Evolutionary conservation across 2,888 invertebrate species (phyloP).

Genomic region (Platynereis dumerilii): DNA sequence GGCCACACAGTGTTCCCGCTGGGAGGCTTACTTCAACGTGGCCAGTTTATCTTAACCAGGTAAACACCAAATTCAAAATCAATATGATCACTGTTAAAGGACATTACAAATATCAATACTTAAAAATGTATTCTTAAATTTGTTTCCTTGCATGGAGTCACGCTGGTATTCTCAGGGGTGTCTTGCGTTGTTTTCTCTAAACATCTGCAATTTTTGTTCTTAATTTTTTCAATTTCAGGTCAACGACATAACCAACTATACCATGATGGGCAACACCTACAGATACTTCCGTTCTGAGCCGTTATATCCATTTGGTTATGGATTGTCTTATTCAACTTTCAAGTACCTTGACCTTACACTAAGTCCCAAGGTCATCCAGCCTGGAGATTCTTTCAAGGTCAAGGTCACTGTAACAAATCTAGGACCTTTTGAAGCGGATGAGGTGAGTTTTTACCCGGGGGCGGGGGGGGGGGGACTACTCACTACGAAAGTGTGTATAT

Average conservation of each 20-base stretch:
- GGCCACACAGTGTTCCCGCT: constrained; percentile 27
- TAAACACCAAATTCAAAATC: constrained; percentile 12
- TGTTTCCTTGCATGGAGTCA: neutral
- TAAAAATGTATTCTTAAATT: neutral
- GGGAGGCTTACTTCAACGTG: constrained; percentile 38
- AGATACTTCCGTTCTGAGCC: constrained; percentile 47
- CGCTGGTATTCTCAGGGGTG: too few relatives aligned
- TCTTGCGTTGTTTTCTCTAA: neutral
- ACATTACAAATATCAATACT: neutral
- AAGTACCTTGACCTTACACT: constrained; percentile 21
- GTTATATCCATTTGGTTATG: constrained; percentile 38
- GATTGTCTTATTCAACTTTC: constrained; percentile 23
- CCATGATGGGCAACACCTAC: constrained; percentile 52
- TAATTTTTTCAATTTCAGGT: constrained; percentile 31
- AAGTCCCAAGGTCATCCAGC: constrained; percentile 26
- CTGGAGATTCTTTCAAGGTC: constrained; percentile 41
- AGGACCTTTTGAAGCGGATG: constrained; percentile 49
- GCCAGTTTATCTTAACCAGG: constrained; percentile 38
- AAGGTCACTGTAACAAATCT: constrained; percentile 45
- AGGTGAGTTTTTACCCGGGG: constrained; percentile 46
- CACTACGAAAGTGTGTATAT: too few relatives aligned
- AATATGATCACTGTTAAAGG: neutral
- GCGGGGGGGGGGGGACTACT: too few relatives aligned
- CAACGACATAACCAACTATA: constrained; percentile 36
- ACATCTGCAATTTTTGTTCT: neutral